Evolutionary conservation across 2,888 invertebrate genomes (phyloP).

Genomic region (Drosophila demipolita): DNA sequence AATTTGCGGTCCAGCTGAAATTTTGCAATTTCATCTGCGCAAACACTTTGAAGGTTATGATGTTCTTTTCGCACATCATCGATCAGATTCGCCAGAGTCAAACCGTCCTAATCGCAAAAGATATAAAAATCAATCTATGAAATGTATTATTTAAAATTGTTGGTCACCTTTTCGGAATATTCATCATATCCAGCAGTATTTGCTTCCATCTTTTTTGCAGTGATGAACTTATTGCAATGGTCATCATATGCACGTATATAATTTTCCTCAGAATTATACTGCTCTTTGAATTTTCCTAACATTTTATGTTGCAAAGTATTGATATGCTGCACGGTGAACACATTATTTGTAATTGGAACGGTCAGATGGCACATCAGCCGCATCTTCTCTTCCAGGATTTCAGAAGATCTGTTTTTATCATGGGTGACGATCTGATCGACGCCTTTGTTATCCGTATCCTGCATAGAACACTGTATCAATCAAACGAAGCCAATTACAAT

Average conservation of each 20-base stretch:
- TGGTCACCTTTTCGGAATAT: neutral
- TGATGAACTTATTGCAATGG: slow-evolving; percentile 22
- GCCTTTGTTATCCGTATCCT: slow-evolving; percentile 8
- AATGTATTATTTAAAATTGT: neutral
- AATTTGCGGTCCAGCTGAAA: neutral
- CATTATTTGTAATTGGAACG: neutral
- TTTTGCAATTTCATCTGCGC: neutral
- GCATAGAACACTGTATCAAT: neutral
- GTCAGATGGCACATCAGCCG: slow-evolving; percentile 1
- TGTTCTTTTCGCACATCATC: neutral
- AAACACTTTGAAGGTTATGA: neutral
- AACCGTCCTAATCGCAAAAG: slow-evolving; percentile 6
- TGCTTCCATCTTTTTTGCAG: no score
- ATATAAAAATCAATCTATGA: neutral
- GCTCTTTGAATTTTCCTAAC: neutral
- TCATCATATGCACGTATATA: slow-evolving; percentile 10
- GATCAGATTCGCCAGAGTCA: neutral
- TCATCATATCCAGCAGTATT: no score
- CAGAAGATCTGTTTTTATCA: neutral
- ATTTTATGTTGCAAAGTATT: neutral
- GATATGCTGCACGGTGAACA: neutral
- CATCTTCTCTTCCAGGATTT: slow-evolving; percentile 15
- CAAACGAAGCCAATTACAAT: neutral
- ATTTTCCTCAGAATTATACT: slow-evolving; percentile 3
- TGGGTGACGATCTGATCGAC: accelerated